Percentiles rank a stretch among this genome's conserved stretches.
phyloP scores from a whole-genome alignment of 1,140 invertebrate genomes.

The Idris sp. region DNA sequence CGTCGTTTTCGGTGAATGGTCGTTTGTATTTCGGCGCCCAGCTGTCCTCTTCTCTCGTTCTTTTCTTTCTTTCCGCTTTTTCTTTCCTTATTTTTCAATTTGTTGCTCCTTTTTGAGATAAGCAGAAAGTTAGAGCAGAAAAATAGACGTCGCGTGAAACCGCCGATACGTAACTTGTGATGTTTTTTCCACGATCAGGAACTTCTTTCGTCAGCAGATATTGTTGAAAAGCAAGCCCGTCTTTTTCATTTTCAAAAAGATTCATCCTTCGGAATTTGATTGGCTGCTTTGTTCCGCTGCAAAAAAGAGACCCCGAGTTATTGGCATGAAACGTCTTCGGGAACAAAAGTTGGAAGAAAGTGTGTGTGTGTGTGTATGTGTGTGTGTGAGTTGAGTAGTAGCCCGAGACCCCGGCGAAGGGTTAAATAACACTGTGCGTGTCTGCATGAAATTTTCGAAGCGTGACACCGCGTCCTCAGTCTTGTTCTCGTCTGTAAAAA shows the following conservation, averaged over 20 bases:
- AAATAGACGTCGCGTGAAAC: constrained; percentile 47
- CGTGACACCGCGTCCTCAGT: constrained; percentile 52
- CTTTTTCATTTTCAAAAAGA: not conserved
- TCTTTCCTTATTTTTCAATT: not conserved
- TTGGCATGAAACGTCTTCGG: constrained; percentile 34
- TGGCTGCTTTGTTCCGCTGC: constrained; percentile 3
- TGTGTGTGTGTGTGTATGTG: too few relatives aligned
- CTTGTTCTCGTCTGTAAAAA: constrained; percentile 21
- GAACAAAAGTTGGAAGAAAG: constrained; percentile 54
- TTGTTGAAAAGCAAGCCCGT: not conserved
- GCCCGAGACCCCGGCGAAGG: constrained; percentile 45
- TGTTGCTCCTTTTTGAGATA: not conserved
- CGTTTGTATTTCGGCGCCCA: constrained; percentile 22
- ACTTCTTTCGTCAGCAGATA: constrained; percentile 25
- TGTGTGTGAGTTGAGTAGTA: constrained; percentile 59
- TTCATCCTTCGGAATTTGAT: too few relatives aligned
- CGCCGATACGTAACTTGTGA: constrained; percentile 41
- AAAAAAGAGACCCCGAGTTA: constrained; percentile 12
- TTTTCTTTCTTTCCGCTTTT: not conserved
- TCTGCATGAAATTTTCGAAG: constrained; percentile 48
- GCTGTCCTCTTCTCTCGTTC: constrained; percentile 20
- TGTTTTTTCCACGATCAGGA: too few relatives aligned
- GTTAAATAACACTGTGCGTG: constrained; percentile 59
- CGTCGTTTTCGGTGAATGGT: constrained; percentile 42
- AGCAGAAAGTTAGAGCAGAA: constrained; percentile 55